Conservation (phyloP, 2,797 vertebrate species). For the Todus mexicanus region DNA sequence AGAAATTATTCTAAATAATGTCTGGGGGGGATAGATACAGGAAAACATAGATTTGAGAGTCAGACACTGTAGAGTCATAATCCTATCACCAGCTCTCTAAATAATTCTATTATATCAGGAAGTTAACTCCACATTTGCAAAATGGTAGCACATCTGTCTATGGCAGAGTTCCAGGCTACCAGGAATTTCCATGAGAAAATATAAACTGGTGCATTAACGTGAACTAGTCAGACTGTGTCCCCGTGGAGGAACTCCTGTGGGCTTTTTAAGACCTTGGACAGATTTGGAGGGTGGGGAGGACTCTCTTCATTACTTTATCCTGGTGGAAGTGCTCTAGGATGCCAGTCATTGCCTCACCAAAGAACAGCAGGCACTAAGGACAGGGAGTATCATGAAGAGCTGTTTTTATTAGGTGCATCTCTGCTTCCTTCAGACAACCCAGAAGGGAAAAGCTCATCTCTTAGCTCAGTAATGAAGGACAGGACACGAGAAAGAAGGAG, state of each 20-base stretch:
- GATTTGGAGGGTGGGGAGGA: not conserved
- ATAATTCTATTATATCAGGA: not conserved
- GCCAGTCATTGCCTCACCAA: accelerated
- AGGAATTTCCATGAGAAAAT: not conserved
- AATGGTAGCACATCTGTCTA: not conserved
- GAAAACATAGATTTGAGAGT: not conserved
- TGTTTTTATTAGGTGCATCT: not conserved
- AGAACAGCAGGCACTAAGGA: not conserved
- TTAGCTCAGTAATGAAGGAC: not conserved
- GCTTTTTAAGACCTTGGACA: not conserved
- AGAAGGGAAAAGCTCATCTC: not conserved
- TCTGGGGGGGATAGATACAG: not conserved
- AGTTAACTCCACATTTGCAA: not conserved
- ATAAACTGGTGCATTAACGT: not conserved
- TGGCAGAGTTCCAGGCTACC: not conserved
- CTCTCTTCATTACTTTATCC: not conserved
- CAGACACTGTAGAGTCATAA: not conserved
- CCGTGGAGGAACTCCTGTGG: not conserved
- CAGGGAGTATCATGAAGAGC: not conserved
- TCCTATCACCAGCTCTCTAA: not conserved
- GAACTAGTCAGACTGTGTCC: not conserved
- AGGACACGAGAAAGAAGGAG: not conserved
- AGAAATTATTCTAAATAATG: slow-evolving; percentile 30
- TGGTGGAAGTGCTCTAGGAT: not conserved
- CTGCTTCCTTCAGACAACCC: not conserved